Evolutionary conservation across 2,797 vertebrate genomes (phyloP), one percentile per base, ranked within the genome.

Genomic region (Eulemur rubriventer): DNA sequence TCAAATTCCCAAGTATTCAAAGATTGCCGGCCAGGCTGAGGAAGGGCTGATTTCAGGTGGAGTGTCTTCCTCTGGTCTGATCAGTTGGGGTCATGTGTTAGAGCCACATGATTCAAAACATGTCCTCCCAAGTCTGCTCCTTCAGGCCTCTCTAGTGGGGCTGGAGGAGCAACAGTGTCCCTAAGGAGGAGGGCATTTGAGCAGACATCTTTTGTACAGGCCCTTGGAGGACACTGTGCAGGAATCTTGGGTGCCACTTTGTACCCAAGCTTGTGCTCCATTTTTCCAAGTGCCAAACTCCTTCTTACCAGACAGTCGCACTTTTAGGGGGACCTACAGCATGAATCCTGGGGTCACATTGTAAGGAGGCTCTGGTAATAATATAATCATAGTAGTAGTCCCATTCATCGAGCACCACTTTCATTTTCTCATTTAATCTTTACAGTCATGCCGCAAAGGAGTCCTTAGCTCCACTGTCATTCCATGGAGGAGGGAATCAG

Each of bases 331-430:
- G 17, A 48, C 1, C 7, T 11, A 4, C 7, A 33, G 28, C 13
- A 11, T 33, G n/a, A 26, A 38, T 72, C 26, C 46, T 28, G n/a
- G 35, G 41, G 57, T 87, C 18, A 4, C 4, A 0, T 48, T 70
- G 38, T 10, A 50, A 55, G 43, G n/a, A 70, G 43, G 55, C 50
- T 46, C 63, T 75, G 75, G 30, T 6, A 11, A n/a, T 11, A 50
- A 84, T 57, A 3, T 1, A 10, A 46, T 91, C 76, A 43, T 9
- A 41, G 6, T 1, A 10, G 35, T 24, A 13, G 28, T 12, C 20
- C 20, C 43, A 11, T 22, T 50, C 9, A 4, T 0, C 1, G 67
- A n/a, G 28, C 3, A 33, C 16, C 30, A 0, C 38, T 24, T 46
- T 79, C 41, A 17, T 52, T 55, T 65, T 86, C 46, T 82, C 82